Evolutionary conservation across 2,113 vertebrate species (phyloP), one percentile per base, ranked within the genome.

Genomic region (Neofelis nebulosa): DNA sequence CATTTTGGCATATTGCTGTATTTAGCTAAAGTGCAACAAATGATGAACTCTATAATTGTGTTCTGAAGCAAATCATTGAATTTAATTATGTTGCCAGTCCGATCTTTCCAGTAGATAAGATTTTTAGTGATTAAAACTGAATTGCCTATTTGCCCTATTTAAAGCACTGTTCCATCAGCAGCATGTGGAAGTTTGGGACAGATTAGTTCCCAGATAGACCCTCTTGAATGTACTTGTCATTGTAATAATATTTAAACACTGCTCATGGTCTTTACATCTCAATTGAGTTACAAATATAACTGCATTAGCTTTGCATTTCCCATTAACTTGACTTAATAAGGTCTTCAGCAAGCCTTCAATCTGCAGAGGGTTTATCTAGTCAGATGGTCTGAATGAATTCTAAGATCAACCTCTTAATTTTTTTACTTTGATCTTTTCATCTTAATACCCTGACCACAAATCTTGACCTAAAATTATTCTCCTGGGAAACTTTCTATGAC

Each of bases 51-150:
- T 45, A 21, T 79, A 68, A 48, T 41, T 93, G 48, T 83, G 86
- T 66, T 93, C 66, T 86, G 61, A 93, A 87, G 94, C 57, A 96
- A 95, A 91, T 84, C 9, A 33, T 66, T 48, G 3, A 7, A 14
- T 82, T 95, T 91, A 88, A 97, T 93, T 87, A 74, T 80, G 31
- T 88, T 87, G 71, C 78, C 73, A 73, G 25, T 83, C 66, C 50
- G 74, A 82, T 95, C 79, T 71, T 38, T 76, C 79, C 36, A 83
- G 74, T 91, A 97, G 71, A 90, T 87, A 79, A 94, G 50, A 93
- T 69, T 89, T 78, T 68, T 50, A 55, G 36, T 74, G 61, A 93
- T 81, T 85, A 18, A 89, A 84, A 63, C 36, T 9, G 48, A 95
- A 95, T 81, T 89, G 50, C 74, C 69, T 80, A 4, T 90, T 87